These are phyloP conservation scores for Micromussa lordhowensis DNA, from an alignment of 92 coral and sea anemone genomes.

Conservation along the genomic window DNA sequence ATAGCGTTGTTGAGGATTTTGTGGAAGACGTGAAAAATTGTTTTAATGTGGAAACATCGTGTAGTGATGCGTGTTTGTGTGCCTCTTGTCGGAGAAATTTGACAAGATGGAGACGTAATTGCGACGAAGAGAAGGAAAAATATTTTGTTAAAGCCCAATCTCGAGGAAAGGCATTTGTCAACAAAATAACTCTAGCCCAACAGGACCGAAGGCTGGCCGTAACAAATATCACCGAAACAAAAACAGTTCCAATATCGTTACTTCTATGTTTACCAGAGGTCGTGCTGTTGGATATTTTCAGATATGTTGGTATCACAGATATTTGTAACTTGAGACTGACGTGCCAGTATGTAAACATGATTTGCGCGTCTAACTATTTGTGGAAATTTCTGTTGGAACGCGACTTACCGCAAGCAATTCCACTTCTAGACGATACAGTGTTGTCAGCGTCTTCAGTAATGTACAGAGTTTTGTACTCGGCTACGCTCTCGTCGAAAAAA, in stretches of 20 bases:
- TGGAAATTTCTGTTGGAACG: neutral
- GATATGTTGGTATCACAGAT: neutral
- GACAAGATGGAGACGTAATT: neutral
- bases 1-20: neutral
- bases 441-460: conserved; percentile 8
- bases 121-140: neutral
- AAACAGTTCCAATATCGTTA: neutral
- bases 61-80: conserved; percentile 5
- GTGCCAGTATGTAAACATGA: neutral
- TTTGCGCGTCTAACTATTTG: too few relatives aligned
- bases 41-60: conserved; percentile 3
- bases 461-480: conserved; percentile 4
- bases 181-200: neutral
- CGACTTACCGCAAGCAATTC: neutral
- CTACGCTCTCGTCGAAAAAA: too few relatives aligned
- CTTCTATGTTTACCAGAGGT: neutral
- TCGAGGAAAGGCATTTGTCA: conserved; percentile 13
- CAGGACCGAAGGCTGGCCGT: conserved; percentile 5
- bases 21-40: conserved; percentile 16
- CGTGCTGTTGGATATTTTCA: neutral
- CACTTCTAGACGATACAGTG: conserved; percentile 9
- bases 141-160: conserved; percentile 1
- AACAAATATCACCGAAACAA: neutral
- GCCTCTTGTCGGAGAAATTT: conserved; percentile 14
- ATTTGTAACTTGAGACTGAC: conserved; percentile 10